Conservation (phyloP, 1,140 invertebrate genomes). For the Yoshiicerus persimilis region DNA sequence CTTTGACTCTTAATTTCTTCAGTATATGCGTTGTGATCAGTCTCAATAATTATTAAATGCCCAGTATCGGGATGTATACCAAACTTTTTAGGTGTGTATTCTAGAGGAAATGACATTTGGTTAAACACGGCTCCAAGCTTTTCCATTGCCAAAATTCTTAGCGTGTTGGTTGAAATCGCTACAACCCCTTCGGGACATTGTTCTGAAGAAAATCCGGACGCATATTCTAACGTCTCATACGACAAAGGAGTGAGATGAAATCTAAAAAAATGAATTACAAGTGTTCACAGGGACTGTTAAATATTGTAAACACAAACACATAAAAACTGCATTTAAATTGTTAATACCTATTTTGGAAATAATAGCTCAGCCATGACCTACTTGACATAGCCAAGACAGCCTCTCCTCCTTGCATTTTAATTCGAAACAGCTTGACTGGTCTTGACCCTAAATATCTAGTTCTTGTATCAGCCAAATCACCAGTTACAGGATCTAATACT, state of each 20-base stretch:
- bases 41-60: slow-evolving; percentile 90
- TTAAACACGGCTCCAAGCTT: slow-evolving; percentile 99
- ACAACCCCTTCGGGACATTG: slow-evolving; percentile 99
- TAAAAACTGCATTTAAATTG: not conserved
- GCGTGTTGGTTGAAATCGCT: slow-evolving; percentile 95
- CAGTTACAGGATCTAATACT: slow-evolving; percentile 93
- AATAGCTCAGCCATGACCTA: slow-evolving; percentile 96
- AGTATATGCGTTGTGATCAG: slow-evolving; percentile 98
- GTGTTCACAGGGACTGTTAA: no score
- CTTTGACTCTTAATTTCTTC: slow-evolving; percentile 93
- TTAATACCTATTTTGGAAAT: slow-evolving; percentile 81
- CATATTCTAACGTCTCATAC: slow-evolving; percentile 95
- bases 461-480: slow-evolving; percentile 94
- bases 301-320: no score
- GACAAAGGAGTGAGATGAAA: slow-evolving; percentile 95
- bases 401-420: slow-evolving; percentile 92
- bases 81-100: slow-evolving; percentile 95
- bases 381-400: slow-evolving; percentile 96
- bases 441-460: slow-evolving; percentile 93
- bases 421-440: slow-evolving; percentile 94
- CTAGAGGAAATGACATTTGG: slow-evolving; percentile 80
- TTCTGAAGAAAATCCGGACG: slow-evolving; percentile 96
- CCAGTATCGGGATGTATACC: slow-evolving; percentile 90
- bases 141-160: slow-evolving; percentile 95
- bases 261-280: slow-evolving; percentile 52